Evolutionary conservation across 2,797 vertebrate species (phyloP).

Genomic region (Arctocebus calabarensis): DNA sequence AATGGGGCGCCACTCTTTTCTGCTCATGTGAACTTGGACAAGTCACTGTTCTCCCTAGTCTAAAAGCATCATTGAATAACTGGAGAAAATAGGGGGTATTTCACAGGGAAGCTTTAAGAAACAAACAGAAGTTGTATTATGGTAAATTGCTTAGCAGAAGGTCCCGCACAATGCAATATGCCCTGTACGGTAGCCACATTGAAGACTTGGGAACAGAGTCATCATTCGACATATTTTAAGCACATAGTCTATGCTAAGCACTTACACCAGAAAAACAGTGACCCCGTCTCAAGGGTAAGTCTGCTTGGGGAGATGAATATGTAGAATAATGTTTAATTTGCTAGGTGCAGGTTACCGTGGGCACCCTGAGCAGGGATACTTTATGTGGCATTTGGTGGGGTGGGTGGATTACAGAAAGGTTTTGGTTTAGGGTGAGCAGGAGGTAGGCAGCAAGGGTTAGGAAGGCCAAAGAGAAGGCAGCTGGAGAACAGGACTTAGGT

Average conservation of each 20-base stretch:
- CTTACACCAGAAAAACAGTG: not conserved
- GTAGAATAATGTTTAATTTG: not conserved
- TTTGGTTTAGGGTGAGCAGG: not conserved
- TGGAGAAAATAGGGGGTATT: fast-evolving
- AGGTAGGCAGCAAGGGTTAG: not conserved
- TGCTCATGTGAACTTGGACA: not conserved
- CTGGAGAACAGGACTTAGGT: not conserved
- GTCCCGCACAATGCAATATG: not conserved
- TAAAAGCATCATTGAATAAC: not conserved
- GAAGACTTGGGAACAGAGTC: not conserved
- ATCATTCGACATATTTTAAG: not conserved
- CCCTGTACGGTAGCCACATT: not conserved
- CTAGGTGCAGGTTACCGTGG: not conserved
- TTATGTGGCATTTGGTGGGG: not conserved
- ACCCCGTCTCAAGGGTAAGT: not conserved
- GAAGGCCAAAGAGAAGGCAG: constrained; percentile 18
- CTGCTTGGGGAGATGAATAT: not conserved
- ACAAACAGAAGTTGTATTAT: not conserved
- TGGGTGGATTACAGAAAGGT: not conserved
- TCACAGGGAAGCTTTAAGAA: not conserved
- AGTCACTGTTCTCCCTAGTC: not conserved
- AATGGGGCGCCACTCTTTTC: not conserved
- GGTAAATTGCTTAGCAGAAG: no score
- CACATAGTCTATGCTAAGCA: not conserved
- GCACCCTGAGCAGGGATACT: not conserved